Conservation (phyloP, 2,797 vertebrate genomes). For the Crypturellus tataupa region DNA sequence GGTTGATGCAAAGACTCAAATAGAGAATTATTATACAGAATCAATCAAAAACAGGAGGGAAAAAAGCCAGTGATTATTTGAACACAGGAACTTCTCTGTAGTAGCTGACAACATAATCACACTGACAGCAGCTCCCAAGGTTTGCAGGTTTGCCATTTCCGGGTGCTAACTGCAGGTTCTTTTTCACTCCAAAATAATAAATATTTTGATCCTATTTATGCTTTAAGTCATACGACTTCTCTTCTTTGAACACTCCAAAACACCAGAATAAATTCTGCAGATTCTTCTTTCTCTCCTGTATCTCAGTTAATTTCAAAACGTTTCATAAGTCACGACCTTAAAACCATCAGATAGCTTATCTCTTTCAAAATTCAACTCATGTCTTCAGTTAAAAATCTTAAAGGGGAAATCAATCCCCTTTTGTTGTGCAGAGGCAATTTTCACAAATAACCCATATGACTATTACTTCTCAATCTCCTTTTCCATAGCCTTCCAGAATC, state of each 20-base stretch:
- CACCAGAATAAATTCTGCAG: background rate
- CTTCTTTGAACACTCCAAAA: background rate
- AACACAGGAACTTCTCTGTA: background rate
- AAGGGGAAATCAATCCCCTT: slow-evolving; percentile 1
- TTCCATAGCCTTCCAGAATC: background rate
- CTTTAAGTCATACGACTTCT: background rate
- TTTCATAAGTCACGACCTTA: background rate
- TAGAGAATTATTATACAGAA: background rate
- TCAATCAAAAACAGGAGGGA: background rate
- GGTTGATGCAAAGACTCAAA: background rate
- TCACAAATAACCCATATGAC: background rate
- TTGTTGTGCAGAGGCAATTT: background rate
- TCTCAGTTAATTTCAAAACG: background rate
- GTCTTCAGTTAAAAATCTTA: background rate
- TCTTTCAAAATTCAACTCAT: background rate
- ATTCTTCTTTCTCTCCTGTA: background rate
- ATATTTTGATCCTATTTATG: background rate
- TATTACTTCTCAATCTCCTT: background rate
- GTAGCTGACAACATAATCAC: background rate
- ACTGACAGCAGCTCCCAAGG: background rate
- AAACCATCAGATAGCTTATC: background rate
- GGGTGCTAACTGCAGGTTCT: background rate
- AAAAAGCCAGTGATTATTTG: background rate
- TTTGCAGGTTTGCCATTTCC: background rate
- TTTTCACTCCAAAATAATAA: background rate